A percentile compares a stretch with the other conserved stretches of the same genome.
Conservation (phyloP, 2,113 vertebrate species). For the Labeo rohita region DNA sequence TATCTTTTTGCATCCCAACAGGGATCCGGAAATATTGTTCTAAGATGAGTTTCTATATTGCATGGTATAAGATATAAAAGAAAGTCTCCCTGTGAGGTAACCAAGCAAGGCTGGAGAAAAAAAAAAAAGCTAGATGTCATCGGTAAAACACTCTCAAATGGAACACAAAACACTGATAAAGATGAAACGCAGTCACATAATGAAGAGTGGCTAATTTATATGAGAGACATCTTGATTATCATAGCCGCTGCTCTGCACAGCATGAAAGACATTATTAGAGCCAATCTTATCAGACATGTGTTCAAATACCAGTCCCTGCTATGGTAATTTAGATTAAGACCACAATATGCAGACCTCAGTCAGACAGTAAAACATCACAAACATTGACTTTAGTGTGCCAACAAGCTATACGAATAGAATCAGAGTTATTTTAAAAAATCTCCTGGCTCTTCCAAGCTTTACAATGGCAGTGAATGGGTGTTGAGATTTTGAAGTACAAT, state of each 20-base stretch:
- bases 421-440: no score
- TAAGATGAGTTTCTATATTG: conserved; percentile 13
- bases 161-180: neutral
- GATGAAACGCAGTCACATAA: conserved; percentile 16
- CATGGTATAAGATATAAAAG: neutral
- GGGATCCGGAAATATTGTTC: conserved; percentile 25
- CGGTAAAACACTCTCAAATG: neutral
- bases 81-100: neutral
- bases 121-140: neutral
- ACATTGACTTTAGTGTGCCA: neutral
- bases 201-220: conserved; percentile 19
- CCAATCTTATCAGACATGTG: conserved; percentile 13
- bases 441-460: no score
- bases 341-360: neutral
- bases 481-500: no score
- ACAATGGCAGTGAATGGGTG: no score
- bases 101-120: neutral
- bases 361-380: neutral
- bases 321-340: neutral
- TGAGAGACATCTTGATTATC: conserved; percentile 1
- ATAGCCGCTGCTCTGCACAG: neutral
- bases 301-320: neutral
- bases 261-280: neutral
- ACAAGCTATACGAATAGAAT: no score
- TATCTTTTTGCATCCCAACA: neutral